Conservation (phyloP, 2,113 vertebrate species). For the Grus americana region DNA sequence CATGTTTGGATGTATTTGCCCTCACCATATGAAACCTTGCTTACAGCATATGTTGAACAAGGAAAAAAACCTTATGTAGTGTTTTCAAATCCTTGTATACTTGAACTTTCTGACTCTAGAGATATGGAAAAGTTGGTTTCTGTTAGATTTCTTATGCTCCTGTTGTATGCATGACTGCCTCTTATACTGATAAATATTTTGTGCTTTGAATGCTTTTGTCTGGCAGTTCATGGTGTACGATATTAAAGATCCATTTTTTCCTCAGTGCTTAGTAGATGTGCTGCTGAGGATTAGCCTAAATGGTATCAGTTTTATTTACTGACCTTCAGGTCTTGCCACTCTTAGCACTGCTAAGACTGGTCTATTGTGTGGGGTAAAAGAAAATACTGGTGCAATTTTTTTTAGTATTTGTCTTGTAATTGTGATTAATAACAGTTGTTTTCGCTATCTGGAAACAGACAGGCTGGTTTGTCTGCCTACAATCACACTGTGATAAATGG, state of each 20-base stretch:
- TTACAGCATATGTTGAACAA: neutral
- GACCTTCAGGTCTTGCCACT: constrained; percentile 84
- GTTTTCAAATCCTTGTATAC: neutral
- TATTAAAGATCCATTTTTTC: constrained; percentile 28
- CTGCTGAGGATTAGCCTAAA: constrained; percentile 73
- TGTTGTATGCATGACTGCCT: neutral
- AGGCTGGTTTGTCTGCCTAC: constrained; percentile 95
- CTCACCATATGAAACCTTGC: neutral
- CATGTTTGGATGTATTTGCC: neutral
- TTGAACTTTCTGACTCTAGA: neutral
- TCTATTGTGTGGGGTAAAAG: constrained; percentile 63
- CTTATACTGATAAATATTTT: neutral
- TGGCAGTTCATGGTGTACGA: neutral
- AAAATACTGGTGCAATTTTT: constrained; percentile 85
- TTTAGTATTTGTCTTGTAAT: constrained; percentile 90
- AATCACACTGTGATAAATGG: constrained; percentile 97
- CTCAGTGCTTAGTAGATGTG: constrained; percentile 40
- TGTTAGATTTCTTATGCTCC: neutral
- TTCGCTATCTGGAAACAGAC: constrained; percentile 92
- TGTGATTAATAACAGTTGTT: constrained; percentile 98
- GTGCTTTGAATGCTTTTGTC: neutral
- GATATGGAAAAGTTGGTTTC: neutral
- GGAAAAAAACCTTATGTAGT: neutral
- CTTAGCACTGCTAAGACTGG: constrained; percentile 64
- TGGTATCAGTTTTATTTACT: constrained; percentile 77